Evolutionary conservation across 2,888 invertebrate species (phyloP), one percentile per base, ranked within the genome.

Genomic region (Argyra leucocephala): DNA sequence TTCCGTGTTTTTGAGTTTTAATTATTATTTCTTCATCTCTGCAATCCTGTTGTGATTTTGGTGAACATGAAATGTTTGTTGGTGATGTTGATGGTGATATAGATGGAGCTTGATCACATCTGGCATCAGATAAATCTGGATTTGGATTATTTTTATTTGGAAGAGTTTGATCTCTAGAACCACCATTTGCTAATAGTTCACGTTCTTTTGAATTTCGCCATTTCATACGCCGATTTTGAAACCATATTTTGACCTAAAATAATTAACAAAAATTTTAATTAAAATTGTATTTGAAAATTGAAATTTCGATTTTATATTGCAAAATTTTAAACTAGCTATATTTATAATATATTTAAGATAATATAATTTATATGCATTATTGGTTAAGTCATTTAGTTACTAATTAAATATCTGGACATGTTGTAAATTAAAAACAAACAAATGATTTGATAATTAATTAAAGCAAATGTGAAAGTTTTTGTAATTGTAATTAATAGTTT

Each of bases 181-280:
- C 96, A 0, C 96, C 96, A 22, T 89, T 89, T 0, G 96, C 96
- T 24, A 97, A 82, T 0, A 96, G 84, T 79, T 97, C 96, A 37
- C 96, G 84, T 78, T 97, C 97, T 81, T 97, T 97, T 5, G 94
- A 95, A 81, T 98, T 98, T 65, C 98, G 86, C 97, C 97, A 97
- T 80, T 80, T 98, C 97, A 98, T 98, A 65, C 97, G 88, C 0
- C 97, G 88, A 78, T 98, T 98, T 84, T 98, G 97, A 81, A 98
- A 98, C 86, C 86, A 86, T 72, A 86, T 86, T 80, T 86, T 86
- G 64, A 86, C 85, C 85, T 86, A 58, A 58, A 58, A 58, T 21
- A 57, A 57, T n/a, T 7, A 37, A 37, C 9, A 37, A 37, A 57
- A 9, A 57, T 57, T 18, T 57, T 9, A 9, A 57, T 57, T 18